Evolutionary conservation across 2,888 invertebrate genomes (phyloP), one percentile per base, ranked within the genome.

Genomic region (Stegana nigrithorax): DNA sequence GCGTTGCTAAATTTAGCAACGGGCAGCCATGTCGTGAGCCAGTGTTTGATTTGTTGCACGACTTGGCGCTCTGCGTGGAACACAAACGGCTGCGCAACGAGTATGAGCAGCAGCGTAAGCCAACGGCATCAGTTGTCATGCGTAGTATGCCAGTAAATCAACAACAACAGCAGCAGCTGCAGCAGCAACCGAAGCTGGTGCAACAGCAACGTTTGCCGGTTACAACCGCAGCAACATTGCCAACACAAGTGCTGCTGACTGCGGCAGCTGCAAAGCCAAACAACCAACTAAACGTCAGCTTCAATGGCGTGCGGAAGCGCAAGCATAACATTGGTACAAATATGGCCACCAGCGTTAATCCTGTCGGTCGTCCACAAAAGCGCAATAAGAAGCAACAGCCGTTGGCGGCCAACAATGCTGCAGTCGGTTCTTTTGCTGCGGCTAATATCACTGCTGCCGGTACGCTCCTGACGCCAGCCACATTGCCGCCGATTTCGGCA

Each of bases 11-110:
- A 84, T 92, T 91, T 83, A 89, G 91, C 62, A 92, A 93, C 84
- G 85, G 93, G 78, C 91, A 91, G 29, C 92, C 92, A 82, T 93
- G 93, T 84, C 91, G 92, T 78, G 88, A 91, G 69, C 93, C 93
- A 47, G 92, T 93, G 55, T 92, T 93, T 75, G 93, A 93, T 85
- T 89, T 92, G 64, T 88, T 89, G 53, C 91, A 92, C 80, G 92
- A 95, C 82, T 88, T 95, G 81, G 95, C 96, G 51, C 88, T 96
- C 6, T 97, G 96, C 83, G 88, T 91, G 6, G 93, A 93, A 76
- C 96, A 97, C 85, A 92, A 93, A 1, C 90, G 92, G 85, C 93
- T 93, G 84, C 88, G 93, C 84, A 94, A 94, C 80, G 71, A 60
- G 4, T 89, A 91, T 69, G 72, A 73, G 62, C 65, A 67, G 14